A percentile compares a stretch with the other conserved stretches of the same genome.
phyloP scores from a whole-genome alignment of 2,113 vertebrate species.

The Jaculus jaculus region DNA sequence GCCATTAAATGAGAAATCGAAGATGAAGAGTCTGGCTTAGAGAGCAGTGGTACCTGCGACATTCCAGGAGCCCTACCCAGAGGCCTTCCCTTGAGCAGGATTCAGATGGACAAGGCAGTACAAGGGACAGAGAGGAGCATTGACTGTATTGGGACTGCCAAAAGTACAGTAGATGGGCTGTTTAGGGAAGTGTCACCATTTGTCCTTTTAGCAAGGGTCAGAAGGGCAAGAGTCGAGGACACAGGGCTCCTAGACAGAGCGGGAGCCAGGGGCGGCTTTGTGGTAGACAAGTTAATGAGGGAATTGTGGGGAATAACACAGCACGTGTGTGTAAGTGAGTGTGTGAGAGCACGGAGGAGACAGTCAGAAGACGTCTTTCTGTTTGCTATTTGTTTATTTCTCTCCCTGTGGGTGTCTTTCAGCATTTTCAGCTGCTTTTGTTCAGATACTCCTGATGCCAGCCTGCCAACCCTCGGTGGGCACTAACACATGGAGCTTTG shows the following conservation, averaged over 20 bases:
- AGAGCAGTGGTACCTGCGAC: fast-evolving
- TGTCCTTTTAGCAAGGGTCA: not conserved
- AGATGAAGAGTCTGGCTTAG: not conserved
- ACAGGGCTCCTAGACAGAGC: not conserved
- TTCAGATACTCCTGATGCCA: not conserved
- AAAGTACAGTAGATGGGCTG: fast-evolving
- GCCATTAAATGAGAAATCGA: not conserved
- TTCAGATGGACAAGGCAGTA: not conserved
- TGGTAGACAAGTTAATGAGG: not conserved
- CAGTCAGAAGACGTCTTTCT: not conserved
- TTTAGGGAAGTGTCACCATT: not conserved
- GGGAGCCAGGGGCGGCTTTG: not conserved
- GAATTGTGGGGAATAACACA: not conserved
- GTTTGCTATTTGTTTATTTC: fast-evolving
- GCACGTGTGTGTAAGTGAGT: fast-evolving
- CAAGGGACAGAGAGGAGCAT: fast-evolving
- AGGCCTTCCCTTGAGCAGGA: not conserved
- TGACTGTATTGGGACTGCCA: fast-evolving
- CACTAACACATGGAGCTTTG: not conserved
- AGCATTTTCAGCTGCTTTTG: not conserved
- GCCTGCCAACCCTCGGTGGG: fast-evolving
- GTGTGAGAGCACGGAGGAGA: fast-evolving
- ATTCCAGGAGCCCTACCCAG: fast-evolving
- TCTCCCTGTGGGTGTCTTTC: not conserved
- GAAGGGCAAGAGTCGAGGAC: not conserved